These are phyloP conservation scores for Dendrolimus houi DNA, from an alignment of 2,888 invertebrate species.

Conservation along the genomic window DNA sequence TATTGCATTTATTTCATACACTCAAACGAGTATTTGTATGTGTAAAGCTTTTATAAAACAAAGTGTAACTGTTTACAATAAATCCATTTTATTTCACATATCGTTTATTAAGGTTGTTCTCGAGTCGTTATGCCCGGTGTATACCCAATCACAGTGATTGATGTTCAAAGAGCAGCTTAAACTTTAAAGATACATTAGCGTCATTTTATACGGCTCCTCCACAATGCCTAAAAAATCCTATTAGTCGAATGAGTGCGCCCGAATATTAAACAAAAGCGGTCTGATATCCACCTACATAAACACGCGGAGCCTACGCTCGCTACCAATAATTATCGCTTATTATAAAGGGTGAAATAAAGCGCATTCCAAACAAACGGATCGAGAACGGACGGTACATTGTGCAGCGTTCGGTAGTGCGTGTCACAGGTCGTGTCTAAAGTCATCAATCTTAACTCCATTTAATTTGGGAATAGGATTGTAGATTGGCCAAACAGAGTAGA, in stretches of 20 bases:
- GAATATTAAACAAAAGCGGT: constrained; percentile 53
- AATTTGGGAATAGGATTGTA: constrained; percentile 52
- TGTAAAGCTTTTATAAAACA: constrained; percentile 1
- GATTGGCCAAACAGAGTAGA: too few species aligned
- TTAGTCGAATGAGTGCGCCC: constrained; percentile 50
- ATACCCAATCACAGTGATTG: constrained; percentile 37
- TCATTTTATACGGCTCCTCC: constrained; percentile 52
- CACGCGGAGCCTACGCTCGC: constrained; percentile 27
- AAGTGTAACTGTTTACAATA: constrained; percentile 1
- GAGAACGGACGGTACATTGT: constrained; percentile 29
- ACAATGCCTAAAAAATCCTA: constrained; percentile 57
- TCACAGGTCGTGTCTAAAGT: constrained; percentile 71
- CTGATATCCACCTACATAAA: constrained; percentile 43
- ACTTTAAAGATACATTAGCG: constrained; percentile 49
- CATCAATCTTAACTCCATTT: constrained; percentile 72
- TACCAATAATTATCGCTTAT: constrained; percentile 65
- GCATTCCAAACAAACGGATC: constrained; percentile 49
- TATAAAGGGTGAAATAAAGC: constrained; percentile 64
- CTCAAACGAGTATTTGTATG: neutral
- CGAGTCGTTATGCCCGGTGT: constrained; percentile 13
- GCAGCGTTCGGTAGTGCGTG: constrained; percentile 61
- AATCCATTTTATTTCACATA: constrained; percentile 7
- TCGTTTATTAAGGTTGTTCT: constrained; percentile 16
- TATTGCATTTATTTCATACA: neutral
- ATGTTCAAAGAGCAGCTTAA: constrained; percentile 34